Evolutionary conservation across 2,113 vertebrate genomes (phyloP).

Genomic region (Gnathonemus longibarbis): DNA sequence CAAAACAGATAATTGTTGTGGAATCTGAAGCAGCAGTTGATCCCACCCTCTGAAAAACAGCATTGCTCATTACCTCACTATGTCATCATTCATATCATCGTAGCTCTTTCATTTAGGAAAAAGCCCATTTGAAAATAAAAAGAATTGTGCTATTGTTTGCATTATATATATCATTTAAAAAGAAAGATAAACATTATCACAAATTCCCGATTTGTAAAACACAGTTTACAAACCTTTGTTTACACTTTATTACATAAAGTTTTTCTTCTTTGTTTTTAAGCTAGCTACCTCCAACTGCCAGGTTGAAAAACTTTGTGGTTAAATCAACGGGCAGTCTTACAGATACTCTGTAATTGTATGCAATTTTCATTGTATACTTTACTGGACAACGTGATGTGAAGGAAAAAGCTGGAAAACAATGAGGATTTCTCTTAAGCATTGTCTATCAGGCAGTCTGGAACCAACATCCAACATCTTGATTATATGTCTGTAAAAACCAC

Average conservation of each 20-base stretch:
- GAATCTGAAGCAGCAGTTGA: background rate
- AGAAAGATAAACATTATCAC: background rate
- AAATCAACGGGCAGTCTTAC: background rate
- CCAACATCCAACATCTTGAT: slow-evolving; percentile 59
- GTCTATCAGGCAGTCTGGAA: slow-evolving; percentile 44
- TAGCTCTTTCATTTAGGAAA: background rate
- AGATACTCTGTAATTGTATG: slow-evolving; percentile 11
- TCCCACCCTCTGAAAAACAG: background rate
- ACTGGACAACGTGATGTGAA: slow-evolving; percentile 49
- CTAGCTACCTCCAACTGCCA: background rate
- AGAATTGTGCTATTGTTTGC: background rate
- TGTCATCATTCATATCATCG: background rate
- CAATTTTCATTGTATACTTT: slow-evolving; percentile 32
- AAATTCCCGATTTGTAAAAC: background rate
- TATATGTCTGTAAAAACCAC: slow-evolving; percentile 60
- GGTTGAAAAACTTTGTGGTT: background rate
- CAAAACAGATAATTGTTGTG: background rate
- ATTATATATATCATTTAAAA: background rate
- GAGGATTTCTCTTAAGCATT: slow-evolving; percentile 29
- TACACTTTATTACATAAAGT: background rate
- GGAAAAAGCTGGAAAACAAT: slow-evolving; percentile 30
- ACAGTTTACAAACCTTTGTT: background rate
- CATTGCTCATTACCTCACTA: background rate
- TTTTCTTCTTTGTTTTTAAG: background rate
- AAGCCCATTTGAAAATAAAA: background rate